Evolutionary conservation across 2,888 invertebrate genomes (phyloP).

Genomic region (Microctonus hyperodae): DNA sequence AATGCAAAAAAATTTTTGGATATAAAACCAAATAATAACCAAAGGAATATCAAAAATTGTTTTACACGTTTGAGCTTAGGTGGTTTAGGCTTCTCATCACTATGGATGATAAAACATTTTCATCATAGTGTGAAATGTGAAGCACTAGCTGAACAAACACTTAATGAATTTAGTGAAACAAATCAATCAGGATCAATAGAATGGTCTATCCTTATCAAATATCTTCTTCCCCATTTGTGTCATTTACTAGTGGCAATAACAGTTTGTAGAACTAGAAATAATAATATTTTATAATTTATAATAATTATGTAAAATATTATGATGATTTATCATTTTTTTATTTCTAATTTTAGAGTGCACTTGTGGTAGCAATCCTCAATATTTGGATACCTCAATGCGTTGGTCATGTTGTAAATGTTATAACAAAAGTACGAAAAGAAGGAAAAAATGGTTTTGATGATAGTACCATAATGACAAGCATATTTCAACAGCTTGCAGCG

Average conservation of each 20-base stretch:
- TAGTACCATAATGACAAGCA: conserved; percentile 61
- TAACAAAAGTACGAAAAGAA: conserved; percentile 68
- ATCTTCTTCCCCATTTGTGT: conserved; percentile 80
- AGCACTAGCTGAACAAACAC: conserved; percentile 18
- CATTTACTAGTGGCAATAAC: conserved; percentile 78
- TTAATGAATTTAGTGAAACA: conserved; percentile 25
- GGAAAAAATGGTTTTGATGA: conserved; percentile 51
- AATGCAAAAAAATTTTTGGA: conserved; percentile 11
- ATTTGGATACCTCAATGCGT: conserved; percentile 87
- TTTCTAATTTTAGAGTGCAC: conserved; percentile 75
- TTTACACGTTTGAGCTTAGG: conserved; percentile 30
- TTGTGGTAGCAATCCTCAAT: conserved; percentile 86
- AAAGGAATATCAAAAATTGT: conserved; percentile 3
- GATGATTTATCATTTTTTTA: conserved; percentile 8
- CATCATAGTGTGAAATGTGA: conserved; percentile 34
- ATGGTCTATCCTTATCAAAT: conserved; percentile 77
- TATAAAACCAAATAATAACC: background rate
- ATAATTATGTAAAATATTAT: background rate
- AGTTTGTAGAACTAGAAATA: conserved; percentile 67
- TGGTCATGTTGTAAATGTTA: conserved; percentile 82
- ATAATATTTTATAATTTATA: no score
- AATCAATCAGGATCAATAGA: conserved; percentile 65
- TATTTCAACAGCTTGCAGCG: conserved; percentile 69
- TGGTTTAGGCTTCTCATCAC: conserved; percentile 38
- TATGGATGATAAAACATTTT: conserved; percentile 37